Conservation (phyloP, 2,797 vertebrate genomes). For the Bucorvus abyssinicus region DNA sequence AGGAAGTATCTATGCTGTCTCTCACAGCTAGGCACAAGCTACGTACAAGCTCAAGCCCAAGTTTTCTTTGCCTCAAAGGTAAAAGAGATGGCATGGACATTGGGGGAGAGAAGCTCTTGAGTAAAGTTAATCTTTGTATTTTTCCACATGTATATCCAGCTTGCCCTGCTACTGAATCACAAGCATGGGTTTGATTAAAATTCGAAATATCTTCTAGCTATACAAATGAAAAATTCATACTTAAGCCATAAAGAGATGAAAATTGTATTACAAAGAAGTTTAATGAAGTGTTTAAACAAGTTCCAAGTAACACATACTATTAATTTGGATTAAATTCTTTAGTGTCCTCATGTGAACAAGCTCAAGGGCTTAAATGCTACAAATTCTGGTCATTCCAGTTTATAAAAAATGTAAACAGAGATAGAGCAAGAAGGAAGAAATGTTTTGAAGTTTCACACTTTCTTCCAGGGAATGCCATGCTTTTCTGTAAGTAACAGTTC, state of each 20-base stretch:
- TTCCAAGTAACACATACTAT: neutral
- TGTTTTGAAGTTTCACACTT: neutral
- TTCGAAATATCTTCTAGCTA: neutral
- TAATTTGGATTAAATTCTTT: neutral
- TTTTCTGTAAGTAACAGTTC: neutral
- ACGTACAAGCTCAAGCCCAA: neutral
- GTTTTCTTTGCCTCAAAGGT: neutral
- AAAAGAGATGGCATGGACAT: neutral
- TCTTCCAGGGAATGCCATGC: neutral
- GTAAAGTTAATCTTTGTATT: neutral
- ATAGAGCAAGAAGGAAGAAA: neutral
- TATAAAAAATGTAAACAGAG: neutral
- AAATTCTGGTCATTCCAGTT: neutral
- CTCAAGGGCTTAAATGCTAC: neutral
- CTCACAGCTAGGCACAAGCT: rapidly evolving
- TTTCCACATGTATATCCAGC: neutral
- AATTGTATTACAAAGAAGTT: neutral
- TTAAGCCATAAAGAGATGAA: neutral
- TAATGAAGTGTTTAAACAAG: neutral
- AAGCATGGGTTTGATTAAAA: neutral
- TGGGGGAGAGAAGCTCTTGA: neutral
- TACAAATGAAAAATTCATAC: neutral
- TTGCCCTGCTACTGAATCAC: neutral
- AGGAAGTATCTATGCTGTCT: neutral
- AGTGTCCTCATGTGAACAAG: neutral